Conservation (phyloP, 1,140 invertebrate genomes). For the Dreissena polymorpha region DNA sequence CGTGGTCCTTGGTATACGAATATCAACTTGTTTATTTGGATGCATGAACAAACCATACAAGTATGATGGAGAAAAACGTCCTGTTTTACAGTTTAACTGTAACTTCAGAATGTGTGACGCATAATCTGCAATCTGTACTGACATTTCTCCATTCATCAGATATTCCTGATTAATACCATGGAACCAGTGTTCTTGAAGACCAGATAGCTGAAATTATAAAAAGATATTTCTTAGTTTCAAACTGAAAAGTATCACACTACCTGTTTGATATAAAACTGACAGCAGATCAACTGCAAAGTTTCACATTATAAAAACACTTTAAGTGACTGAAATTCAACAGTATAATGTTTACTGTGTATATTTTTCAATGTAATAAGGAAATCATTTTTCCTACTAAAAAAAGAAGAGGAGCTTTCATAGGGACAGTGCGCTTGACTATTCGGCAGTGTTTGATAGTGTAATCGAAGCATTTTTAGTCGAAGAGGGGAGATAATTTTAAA, state of each 20-base stretch:
- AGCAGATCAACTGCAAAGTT: too few relatives aligned
- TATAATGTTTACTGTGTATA: too few relatives aligned
- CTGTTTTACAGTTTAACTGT: background rate
- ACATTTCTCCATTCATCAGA: conserved; percentile 3
- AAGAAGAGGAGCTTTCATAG: too few relatives aligned
- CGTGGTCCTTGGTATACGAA: conserved; percentile 14
- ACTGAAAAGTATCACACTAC: background rate
- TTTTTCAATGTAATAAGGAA: too few relatives aligned
- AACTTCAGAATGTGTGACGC: background rate
- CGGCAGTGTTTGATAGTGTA: too few relatives aligned
- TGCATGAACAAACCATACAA: conserved; percentile 6
- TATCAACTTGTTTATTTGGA: conserved; percentile 20
- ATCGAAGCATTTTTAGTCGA: too few relatives aligned
- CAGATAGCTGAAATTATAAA: conserved; percentile 6
- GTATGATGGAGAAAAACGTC: conserved; percentile 6
- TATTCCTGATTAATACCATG: background rate
- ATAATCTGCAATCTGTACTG: conserved; percentile 7
- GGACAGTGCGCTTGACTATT: too few relatives aligned
- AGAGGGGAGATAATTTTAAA: too few relatives aligned
- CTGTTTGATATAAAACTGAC: too few relatives aligned
- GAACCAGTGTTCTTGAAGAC: background rate
- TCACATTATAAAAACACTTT: too few relatives aligned
- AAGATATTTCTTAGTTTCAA: background rate
- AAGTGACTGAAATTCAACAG: too few relatives aligned
- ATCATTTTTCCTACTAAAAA: too few relatives aligned